Conservation (phyloP, 2,113 vertebrate genomes). For the Phyllostomus discolor region DNA sequence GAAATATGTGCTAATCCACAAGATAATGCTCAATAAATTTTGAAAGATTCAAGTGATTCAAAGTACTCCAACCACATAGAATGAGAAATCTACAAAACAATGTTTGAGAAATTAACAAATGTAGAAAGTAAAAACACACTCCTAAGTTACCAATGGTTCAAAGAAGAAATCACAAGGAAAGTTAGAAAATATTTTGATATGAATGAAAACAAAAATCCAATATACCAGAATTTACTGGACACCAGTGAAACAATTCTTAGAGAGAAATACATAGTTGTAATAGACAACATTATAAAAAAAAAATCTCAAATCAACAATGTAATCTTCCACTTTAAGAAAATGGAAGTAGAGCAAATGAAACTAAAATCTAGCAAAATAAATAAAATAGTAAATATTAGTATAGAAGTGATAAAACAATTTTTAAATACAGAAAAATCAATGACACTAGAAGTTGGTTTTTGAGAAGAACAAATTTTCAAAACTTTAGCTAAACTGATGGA, state of each 20-base stretch:
- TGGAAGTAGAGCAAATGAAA: neutral
- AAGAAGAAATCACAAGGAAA: neutral
- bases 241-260: neutral
- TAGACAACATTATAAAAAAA: neutral
- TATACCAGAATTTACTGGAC: neutral
- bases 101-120: neutral
- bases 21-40: neutral
- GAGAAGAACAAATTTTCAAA: neutral
- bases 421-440: neutral
- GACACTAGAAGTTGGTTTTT: neutral
- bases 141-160: neutral
- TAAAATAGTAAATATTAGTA: neutral
- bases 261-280: neutral
- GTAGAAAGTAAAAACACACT: neutral
- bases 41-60: neutral
- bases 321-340: neutral
- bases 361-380: neutral
- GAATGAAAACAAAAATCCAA: neutral
- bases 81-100: neutral
- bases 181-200: neutral
- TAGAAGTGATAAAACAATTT: neutral
- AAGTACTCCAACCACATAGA: neutral
- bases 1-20: neutral
- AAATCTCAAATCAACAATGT: neutral
- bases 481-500: neutral